Base-by-base conservation (phyloP, 2,888 invertebrate species). In the Plebejus melissa region DNA sequence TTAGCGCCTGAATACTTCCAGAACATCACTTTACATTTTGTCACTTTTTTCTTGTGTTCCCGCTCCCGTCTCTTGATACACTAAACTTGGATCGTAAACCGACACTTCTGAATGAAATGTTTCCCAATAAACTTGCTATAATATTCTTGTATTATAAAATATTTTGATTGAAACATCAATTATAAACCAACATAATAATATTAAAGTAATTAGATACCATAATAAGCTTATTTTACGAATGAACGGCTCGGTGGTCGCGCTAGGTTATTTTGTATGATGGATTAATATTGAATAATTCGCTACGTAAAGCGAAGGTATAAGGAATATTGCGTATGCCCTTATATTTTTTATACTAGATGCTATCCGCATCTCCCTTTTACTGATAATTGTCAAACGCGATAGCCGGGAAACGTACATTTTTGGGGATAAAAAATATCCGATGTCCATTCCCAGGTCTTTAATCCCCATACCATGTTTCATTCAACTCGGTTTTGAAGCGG, bases 1-100 rank as follows among this genome's bases (percentile, higher is more conserved):
- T 28, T 60, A 60, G 60, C 60, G 28, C 60, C 11, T 28, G 32
- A 65, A 65, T 36, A 65, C 65, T 65, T 65, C 32, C 65, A 36
- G 65, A 65, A 32, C 13, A 36, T 65, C 65, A 65, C 32, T 65
- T 36, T 65, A 65, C 32, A 36, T 65, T 60, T 65, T 36, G 32
- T 36, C 32, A 36, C 60, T 28, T 65, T 65, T 28, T 65, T 28
- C 11, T 28, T 60, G 28, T 3, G 11, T 1, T 28, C 13, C 60
- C 28, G 60, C 28, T 9, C 2, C 7, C n/a, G 7, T 22, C 11
- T 16, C 54, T 16, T 13, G 54, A 54, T 54, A 54, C 54, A 54
- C 16, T 32, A 22, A 22, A 22, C 22, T 54, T 16, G 4, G 13
- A 0, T 54, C 54, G 54, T 54, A 54, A 54, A 54, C 16, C 3